Evolutionary conservation across 2,113 vertebrate species (phyloP).

Genomic region (Nannospalax galili): DNA sequence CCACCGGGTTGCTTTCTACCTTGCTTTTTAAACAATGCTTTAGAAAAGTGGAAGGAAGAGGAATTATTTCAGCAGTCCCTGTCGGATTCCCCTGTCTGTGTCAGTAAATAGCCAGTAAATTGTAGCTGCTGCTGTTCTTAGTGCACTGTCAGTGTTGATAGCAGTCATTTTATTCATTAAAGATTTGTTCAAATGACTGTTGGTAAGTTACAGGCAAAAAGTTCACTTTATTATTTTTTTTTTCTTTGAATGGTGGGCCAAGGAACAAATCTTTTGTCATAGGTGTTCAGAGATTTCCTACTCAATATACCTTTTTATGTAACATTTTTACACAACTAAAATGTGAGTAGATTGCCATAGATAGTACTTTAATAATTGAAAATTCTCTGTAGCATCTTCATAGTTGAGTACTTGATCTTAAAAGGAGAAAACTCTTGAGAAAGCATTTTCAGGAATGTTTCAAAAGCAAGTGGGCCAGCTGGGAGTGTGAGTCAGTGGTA

Average conservation of each 20-base stretch:
- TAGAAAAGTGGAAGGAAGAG: background rate
- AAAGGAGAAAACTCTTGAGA: conserved; percentile 20
- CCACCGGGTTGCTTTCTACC: background rate
- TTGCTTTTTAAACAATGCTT: background rate
- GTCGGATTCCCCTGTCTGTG: background rate
- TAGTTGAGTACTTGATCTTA: conserved; percentile 40
- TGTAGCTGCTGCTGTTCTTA: background rate
- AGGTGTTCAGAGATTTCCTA: background rate
- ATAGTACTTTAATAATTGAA: conserved; percentile 11
- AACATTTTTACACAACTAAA: conserved; percentile 13
- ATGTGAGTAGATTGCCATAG: background rate
- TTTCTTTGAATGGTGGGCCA: background rate
- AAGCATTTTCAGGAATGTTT: conserved; percentile 12
- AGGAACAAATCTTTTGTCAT: background rate
- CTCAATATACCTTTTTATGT: background rate
- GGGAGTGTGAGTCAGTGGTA: background rate
- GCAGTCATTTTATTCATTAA: background rate
- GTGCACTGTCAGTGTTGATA: background rate
- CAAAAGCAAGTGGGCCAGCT: background rate
- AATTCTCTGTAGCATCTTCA: conserved; percentile 28
- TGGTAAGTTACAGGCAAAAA: background rate
- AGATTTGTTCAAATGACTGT: background rate
- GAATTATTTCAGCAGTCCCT: background rate
- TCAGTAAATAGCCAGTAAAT: background rate
- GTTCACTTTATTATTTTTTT: background rate